Evolutionary conservation across 2,888 invertebrate genomes (phyloP), one percentile per base, ranked within the genome.

Genomic region (Cephus nigrinus): DNA sequence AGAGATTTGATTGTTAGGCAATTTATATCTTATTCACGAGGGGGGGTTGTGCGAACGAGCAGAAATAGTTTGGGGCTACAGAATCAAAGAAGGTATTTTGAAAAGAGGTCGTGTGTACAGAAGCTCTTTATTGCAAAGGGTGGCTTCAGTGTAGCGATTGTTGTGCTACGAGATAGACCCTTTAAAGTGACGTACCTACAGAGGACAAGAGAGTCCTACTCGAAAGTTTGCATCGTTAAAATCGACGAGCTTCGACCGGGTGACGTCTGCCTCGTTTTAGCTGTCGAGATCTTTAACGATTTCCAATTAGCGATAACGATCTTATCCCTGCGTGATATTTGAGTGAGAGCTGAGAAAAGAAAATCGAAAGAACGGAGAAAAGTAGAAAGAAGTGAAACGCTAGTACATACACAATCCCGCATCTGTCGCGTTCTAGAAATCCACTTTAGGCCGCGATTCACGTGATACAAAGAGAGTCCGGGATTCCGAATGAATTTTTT

Each of bases 1-100:
- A 73, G 78, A 78, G 75, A 74, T 81, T 81, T 80, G 78, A 83
- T 82, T 82, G 82, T 82, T 79, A 75, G 79, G 78, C 81, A 83
- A 83, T 83, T 82, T 83, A 80, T 78, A 76, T 81, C 79, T 79
- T 75, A 82, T 83, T 83, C 80, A 74, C 69, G 15, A 34, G 55
- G 55, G 12, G 15, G 72, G 71, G 23, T 30, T 35, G 72, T 32
- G 35, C 23, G 68, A 34, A 34, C n/a, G 68, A 35, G 68, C 35
- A 68, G 34, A 55, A 55, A 15, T 55, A 23, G 23, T 40, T 55
- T 23, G 55, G 55, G 55, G 55, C 35, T 9, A 23, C 2, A 55
- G 55, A 55, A 55, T 55, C 55, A 55, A 55, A 55, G 23, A 23
- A 55, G 15, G 9, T 23, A 40, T 30, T 71, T 71, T 31, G 11